Conservation (phyloP, 2,797 vertebrate genomes). For the Pipistrellus nathusii region DNA sequence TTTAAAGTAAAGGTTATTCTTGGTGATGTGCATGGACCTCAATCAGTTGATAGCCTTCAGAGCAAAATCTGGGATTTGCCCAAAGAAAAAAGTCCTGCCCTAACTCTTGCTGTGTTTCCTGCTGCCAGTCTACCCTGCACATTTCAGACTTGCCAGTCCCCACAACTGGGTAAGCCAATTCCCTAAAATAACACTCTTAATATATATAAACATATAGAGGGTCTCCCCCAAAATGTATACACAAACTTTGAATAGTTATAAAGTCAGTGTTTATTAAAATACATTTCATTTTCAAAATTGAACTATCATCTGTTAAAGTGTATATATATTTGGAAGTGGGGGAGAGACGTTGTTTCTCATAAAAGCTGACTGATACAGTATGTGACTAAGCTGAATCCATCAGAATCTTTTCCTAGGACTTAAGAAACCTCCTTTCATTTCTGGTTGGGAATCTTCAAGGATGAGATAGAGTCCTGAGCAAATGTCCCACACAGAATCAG, state of each 20-base stretch:
- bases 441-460: neutral
- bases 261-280: too few species aligned
- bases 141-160: neutral
- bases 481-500: accelerated
- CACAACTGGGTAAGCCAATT: neutral
- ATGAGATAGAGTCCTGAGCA: neutral
- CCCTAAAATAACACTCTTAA: slow-evolving; percentile 9
- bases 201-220: neutral
- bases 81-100: neutral
- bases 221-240: too few species aligned
- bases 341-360: neutral
- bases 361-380: neutral
- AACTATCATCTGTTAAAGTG: too few species aligned
- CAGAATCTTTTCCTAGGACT: neutral
- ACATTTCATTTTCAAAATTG: too few species aligned
- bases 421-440: neutral
- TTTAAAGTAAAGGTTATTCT: neutral
- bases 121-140: neutral
- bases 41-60: neutral
- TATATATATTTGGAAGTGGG: too few species aligned
- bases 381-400: neutral
- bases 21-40: neutral
- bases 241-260: too few species aligned
- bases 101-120: neutral
- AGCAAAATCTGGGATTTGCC: neutral